Base-by-base conservation (phyloP, 2,113 vertebrate genomes). In the Barnardius zonarius region DNA sequence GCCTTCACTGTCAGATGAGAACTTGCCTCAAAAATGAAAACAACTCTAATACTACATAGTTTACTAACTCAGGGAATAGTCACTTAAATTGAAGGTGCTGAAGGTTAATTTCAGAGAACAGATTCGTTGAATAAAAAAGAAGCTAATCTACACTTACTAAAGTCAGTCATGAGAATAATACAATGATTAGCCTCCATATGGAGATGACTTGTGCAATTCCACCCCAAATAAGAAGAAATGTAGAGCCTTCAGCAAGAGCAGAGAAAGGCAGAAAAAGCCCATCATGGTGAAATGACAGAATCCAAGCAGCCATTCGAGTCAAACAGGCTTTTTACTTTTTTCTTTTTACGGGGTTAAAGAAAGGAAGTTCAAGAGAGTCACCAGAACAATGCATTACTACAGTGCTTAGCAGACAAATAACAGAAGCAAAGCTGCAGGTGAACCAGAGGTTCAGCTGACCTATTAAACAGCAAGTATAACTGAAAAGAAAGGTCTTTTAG, bases 341-440 rank as follows among this genome's bases (percentile, higher is more conserved):
- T 68, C 79, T 90, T 69, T 83, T 64, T 52, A 37, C 25, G 14
- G 10, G 37, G 6, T 23, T 23, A 52, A 41, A 79, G 66, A 57
- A 51, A 70, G 86, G 95, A 95, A 96, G 93, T 95, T 92, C 94
- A 93, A 76, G 74, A 88, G 68, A 93, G 89, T 86, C 76, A 97
- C 75, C 37, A 85, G 89, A 95, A 96, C 92, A 95, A 90, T 79
- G 52, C 67, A 69, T 62, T 80, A 69, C 79, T 83, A 86, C 83
- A 95, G 88, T 77, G 51, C 23, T 46, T 72, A 74, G 39, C 3
- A 61, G 70, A 86, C 33, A 93, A 95, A 90, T 59, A 91, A 64
- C 48, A 91, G 66, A 88, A 77, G 57, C 41, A 81, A 92, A 93
- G 64, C 64, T 86, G 73, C 79, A 96, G 91, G 88, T 93, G 89